These are phyloP conservation scores for Cavia porcellus DNA, from an alignment of 2,113 vertebrate genomes.

Conservation along the genomic window DNA sequence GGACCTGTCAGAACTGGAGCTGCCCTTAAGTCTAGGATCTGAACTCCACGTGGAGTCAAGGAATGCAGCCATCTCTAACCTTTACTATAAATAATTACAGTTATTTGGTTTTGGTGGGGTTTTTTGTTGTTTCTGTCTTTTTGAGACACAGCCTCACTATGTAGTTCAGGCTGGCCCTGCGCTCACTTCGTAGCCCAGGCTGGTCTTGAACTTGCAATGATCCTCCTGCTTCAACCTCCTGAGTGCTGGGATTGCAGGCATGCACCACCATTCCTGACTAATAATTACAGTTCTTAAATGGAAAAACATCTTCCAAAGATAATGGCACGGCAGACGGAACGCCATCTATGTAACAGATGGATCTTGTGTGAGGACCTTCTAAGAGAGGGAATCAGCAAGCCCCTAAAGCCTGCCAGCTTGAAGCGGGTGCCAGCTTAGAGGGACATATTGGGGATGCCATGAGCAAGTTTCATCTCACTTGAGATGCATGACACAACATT, in stretches of 20 bases:
- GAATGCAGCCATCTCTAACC: not conserved
- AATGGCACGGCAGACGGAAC: not conserved
- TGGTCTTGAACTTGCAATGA: too few species aligned
- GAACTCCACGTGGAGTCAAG: not conserved
- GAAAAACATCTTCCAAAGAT: not conserved
- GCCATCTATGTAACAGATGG: not conserved
- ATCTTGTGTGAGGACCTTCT: not conserved
- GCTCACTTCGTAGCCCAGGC: too few species aligned
- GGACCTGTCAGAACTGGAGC: not conserved
- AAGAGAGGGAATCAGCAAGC: not conserved
- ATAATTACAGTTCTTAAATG: not conserved
- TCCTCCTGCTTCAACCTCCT: too few species aligned
- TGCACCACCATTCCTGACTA: too few species aligned
- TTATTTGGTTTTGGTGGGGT: too few species aligned
- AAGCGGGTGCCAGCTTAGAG: not conserved
- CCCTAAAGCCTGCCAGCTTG: too few species aligned
- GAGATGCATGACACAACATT: not conserved
- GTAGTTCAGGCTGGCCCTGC: too few species aligned
- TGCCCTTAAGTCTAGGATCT: not conserved
- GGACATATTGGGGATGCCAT: not conserved
- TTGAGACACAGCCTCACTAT: too few species aligned
- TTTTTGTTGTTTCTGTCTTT: too few species aligned
- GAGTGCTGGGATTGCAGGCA: too few species aligned
- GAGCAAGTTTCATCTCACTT: not conserved
- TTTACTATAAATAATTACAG: not conserved